Percentiles rank a stretch among this genome's conserved stretches.
Evolutionary conservation across 2,113 vertebrate species (phyloP).

Genomic region (Crotalus tigris): DNA sequence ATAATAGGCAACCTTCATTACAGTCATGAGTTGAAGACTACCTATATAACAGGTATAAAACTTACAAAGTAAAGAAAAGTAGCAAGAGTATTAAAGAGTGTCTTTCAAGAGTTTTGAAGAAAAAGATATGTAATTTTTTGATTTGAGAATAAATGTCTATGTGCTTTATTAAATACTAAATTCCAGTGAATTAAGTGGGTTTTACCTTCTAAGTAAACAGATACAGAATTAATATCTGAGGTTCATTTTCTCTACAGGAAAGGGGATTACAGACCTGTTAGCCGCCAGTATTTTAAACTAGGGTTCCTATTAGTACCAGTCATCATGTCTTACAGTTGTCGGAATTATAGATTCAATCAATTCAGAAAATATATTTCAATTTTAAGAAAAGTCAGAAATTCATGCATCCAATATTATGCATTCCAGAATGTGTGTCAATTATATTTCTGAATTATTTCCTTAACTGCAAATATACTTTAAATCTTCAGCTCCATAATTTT

Average conservation of each 20-base stretch:
- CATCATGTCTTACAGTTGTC: neutral
- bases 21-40: too few relatives aligned
- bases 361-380: neutral
- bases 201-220: neutral
- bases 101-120: neutral
- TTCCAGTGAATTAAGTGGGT: neutral
- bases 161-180: neutral
- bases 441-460: neutral
- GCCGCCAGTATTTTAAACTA: neutral
- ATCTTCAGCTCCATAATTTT: slow-evolving; percentile 27
- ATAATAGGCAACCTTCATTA: neutral
- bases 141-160: neutral
- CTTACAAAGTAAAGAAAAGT: neutral
- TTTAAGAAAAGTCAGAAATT: neutral
- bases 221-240: neutral
- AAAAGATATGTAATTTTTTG: neutral
- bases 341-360: neutral
- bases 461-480: neutral
- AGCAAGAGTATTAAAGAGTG: neutral
- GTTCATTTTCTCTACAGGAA: neutral
- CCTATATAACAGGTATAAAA: neutral
- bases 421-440: neutral
- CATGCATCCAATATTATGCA: neutral
- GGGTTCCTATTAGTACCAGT: neutral
- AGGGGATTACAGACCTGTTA: neutral